Evolutionary conservation across 2,113 vertebrate species (phyloP).

Genomic region (Macroglossus sobrinus): DNA sequence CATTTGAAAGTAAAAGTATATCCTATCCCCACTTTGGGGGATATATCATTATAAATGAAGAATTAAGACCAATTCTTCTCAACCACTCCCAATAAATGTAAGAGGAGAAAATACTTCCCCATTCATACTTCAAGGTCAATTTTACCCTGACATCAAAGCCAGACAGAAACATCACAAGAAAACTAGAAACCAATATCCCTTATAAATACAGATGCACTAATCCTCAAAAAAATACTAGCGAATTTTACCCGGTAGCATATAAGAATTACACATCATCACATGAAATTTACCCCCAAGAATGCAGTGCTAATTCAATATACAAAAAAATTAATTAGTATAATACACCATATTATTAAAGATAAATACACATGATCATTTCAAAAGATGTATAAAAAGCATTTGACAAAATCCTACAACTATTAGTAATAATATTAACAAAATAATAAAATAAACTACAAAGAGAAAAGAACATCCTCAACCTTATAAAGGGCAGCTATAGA

Average conservation of each 20-base stretch:
- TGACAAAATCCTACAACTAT: not conserved
- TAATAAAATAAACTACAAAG: not conserved
- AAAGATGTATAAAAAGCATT: not conserved
- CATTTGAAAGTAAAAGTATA: not conserved
- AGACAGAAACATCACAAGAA: not conserved
- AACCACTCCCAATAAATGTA: not conserved
- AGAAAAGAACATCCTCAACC: not conserved
- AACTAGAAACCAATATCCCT: not conserved
- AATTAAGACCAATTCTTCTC: not conserved
- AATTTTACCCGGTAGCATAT: not conserved
- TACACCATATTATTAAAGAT: not conserved
- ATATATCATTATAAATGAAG: not conserved
- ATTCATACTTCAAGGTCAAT: not conserved
- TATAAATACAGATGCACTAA: not conserved
- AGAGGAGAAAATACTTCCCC: not conserved
- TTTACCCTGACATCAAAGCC: not conserved
- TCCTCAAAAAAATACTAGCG: not conserved
- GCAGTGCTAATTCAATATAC: not conserved
- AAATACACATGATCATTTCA: not conserved
- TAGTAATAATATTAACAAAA: not conserved
- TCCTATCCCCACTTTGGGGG: not conserved
- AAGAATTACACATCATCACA: not conserved
- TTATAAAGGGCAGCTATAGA: not conserved
- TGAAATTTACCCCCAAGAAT: not conserved
- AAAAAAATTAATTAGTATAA: not conserved